phyloP scores from a whole-genome alignment of 2,888 invertebrate species.

The Diogma glabrata region DNA sequence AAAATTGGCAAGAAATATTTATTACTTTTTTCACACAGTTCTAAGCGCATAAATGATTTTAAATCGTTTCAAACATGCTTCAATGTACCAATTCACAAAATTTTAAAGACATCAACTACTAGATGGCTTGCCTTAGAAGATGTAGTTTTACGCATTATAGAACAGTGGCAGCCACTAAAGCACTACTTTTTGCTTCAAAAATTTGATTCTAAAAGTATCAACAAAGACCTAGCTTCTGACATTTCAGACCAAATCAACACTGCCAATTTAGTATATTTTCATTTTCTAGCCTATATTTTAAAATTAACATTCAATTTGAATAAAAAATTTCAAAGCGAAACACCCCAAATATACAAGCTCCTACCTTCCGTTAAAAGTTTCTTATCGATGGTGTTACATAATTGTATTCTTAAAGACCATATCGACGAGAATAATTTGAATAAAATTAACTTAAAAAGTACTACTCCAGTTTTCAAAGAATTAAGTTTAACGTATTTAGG shows the following conservation, averaged over 20 bases:
- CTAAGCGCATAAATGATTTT: constrained; percentile 16
- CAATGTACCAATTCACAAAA: constrained; percentile 20
- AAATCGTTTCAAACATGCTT: constrained; percentile 14
- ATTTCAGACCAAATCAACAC: background rate
- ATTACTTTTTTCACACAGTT: background rate
- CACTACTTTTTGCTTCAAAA: background rate
- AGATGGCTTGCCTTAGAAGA: background rate
- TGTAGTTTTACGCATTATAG: background rate
- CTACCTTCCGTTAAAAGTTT: too few relatives aligned
- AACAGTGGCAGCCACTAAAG: background rate
- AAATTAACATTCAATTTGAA: background rate
- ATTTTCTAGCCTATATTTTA: background rate
- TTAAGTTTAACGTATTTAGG: background rate
- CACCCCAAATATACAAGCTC: background rate
- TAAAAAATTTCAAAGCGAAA: background rate
- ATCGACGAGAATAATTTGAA: too few relatives aligned
- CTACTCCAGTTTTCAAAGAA: background rate
- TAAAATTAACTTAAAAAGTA: background rate
- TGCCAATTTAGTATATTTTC: background rate
- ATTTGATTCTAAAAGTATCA: background rate
- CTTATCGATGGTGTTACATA: too few relatives aligned
- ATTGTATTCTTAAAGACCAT: too few relatives aligned
- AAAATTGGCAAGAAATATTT: constrained; percentile 19
- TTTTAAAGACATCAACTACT: constrained; percentile 23
- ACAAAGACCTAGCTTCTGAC: background rate